Conservation (phyloP, 2,888 invertebrate genomes). For the Chydorus sphaericus region DNA sequence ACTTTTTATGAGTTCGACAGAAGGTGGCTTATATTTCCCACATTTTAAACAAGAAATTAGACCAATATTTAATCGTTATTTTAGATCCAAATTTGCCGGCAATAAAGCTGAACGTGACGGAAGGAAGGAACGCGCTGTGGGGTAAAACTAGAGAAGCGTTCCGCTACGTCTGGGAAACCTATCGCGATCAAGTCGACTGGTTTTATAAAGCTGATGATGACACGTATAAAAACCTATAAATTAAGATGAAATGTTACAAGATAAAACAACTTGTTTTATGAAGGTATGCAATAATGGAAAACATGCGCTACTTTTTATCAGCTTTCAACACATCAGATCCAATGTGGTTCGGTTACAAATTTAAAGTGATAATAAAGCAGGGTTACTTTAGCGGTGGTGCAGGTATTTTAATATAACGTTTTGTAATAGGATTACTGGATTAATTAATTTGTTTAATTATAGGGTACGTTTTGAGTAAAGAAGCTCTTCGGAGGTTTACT, state of each 20-base stretch:
- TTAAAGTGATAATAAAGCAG: slow-evolving; percentile 65
- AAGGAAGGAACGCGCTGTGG: slow-evolving; percentile 92
- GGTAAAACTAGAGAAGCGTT: slow-evolving; percentile 93
- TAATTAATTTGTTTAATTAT: slow-evolving; percentile 17
- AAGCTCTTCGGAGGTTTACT: slow-evolving; percentile 63
- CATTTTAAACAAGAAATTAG: too few species aligned
- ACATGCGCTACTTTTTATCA: slow-evolving; percentile 74
- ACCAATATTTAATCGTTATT: too few species aligned
- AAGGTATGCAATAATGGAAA: slow-evolving; percentile 87
- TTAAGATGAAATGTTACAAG: too few species aligned
- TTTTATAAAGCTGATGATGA: slow-evolving; percentile 98
- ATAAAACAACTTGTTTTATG: too few species aligned
- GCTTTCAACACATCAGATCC: slow-evolving; percentile 56
- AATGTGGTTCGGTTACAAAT: slow-evolving; percentile 79
- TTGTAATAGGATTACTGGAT: not conserved
- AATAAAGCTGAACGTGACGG: slow-evolving; percentile 64
- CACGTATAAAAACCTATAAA: slow-evolving; percentile 44
- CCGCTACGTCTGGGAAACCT: slow-evolving; percentile 67
- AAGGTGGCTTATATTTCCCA: too few species aligned
- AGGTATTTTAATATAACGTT: slow-evolving; percentile 21
- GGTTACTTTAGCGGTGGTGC: slow-evolving; percentile 89
- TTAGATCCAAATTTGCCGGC: slow-evolving; percentile 57
- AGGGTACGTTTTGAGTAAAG: slow-evolving; percentile 82
- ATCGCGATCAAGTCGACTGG: slow-evolving; percentile 81
- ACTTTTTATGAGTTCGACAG: slow-evolving; percentile 68